Conservation (phyloP, 2,797 vertebrate species). For the Acomys russatus region DNA sequence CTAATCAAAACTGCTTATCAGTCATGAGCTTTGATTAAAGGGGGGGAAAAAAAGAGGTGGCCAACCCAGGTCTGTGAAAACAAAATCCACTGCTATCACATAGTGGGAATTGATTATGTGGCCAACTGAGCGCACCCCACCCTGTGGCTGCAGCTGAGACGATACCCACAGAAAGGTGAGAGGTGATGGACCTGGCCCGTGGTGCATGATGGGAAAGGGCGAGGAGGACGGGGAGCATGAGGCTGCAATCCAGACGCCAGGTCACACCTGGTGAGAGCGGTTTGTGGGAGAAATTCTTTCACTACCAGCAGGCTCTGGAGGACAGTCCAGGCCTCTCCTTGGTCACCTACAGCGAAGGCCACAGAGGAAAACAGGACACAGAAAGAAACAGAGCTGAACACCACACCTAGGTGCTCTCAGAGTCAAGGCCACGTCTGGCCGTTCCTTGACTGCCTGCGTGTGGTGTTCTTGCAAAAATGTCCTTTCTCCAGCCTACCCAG, state of each 20-base stretch:
- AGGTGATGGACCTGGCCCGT: neutral
- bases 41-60: neutral
- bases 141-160: neutral
- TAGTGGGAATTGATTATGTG: neutral
- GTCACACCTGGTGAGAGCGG: neutral
- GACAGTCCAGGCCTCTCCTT: slow-evolving; percentile 48
- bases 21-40: neutral
- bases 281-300: slow-evolving; percentile 31
- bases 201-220: neutral
- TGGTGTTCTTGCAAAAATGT: neutral
- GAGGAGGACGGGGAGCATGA: neutral
- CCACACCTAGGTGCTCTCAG: neutral
- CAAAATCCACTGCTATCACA: neutral
- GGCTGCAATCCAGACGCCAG: neutral
- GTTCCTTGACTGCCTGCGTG: neutral
- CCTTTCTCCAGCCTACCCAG: neutral
- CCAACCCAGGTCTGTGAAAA: neutral
- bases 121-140: neutral
- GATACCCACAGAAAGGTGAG: neutral
- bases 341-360: neutral
- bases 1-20: neutral
- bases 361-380: slow-evolving; percentile 72
- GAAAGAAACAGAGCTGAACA: slow-evolving; percentile 75
- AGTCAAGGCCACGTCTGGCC: slow-evolving; percentile 15
- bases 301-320: slow-evolving; percentile 28